phyloP scores from a whole-genome alignment of 2,888 invertebrate genomes.

The Mythimna pallens region DNA sequence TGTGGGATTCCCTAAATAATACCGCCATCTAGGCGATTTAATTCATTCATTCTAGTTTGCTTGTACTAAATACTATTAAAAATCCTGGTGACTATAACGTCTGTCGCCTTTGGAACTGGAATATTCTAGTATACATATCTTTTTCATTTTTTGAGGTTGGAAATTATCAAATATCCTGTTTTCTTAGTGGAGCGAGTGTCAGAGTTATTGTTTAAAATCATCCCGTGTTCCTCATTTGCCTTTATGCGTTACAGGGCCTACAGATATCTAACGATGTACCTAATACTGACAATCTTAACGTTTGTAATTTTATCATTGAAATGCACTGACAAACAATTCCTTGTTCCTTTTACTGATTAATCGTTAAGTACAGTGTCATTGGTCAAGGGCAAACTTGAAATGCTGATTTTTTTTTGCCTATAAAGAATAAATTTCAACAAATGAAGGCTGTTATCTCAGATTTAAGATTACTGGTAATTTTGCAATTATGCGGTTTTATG shows the following conservation, averaged over 20 bases:
- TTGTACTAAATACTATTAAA: no score
- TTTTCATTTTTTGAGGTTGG: no score
- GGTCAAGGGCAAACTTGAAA: conserved; percentile 50
- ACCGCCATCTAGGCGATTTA: background rate
- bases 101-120: no score
- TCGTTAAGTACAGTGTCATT: conserved; percentile 16
- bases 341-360: conserved; percentile 30
- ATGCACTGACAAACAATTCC: conserved; percentile 5
- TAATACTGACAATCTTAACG: no score
- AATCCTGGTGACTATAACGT: no score
- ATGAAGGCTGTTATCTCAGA: conserved; percentile 9
- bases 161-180: no score
- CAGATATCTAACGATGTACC: no score
- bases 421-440: conserved; percentile 19
- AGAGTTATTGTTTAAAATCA: no score
- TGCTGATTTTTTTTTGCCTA: conserved; percentile 30
- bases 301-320: conserved; percentile 13
- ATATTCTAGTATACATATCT: no score
- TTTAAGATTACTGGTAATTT: conserved; percentile 24
- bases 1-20: conserved; percentile 22
- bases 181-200: no score
- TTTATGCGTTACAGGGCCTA: no score
- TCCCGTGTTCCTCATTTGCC: no score
- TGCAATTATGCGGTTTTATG: background rate
- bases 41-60: background rate